phyloP scores from a whole-genome alignment of 1,140 invertebrate genomes.

The Platyscapa corneri region DNA sequence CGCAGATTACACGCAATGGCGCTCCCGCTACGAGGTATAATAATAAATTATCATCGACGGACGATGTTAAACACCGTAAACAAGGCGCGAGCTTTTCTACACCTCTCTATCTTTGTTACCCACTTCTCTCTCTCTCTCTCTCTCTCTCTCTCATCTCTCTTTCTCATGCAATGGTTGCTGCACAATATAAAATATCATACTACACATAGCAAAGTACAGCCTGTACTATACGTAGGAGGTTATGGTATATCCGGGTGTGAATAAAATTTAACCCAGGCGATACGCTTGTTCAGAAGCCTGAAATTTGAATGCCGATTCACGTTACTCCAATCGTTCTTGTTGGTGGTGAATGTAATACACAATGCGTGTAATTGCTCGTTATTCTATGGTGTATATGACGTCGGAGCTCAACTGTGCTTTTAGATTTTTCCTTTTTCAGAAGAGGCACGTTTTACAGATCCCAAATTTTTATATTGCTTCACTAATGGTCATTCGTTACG shows the following conservation, averaged over 20 bases:
- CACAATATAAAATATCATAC: neutral
- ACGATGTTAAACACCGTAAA: slow-evolving; percentile 62
- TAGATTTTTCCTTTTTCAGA: neutral
- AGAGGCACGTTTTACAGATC: neutral
- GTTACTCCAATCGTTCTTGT: neutral
- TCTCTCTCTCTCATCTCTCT: neutral
- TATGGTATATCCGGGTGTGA: slow-evolving; percentile 18
- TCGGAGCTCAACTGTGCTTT: neutral
- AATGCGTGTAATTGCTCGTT: slow-evolving; percentile 20
- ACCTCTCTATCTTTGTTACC: neutral
- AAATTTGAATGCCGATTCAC: slow-evolving; percentile 20
- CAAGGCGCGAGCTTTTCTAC: slow-evolving; percentile 30
- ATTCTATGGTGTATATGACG: neutral
- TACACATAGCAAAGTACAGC: slow-evolving; percentile 16
- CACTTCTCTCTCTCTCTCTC: neutral
- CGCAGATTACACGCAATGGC: slow-evolving; percentile 62
- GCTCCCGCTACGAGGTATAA: slow-evolving; percentile 47
- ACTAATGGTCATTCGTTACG: neutral
- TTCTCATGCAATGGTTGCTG: no score
- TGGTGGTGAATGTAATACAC: neutral
- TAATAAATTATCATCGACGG: slow-evolving; percentile 69
- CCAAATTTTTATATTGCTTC: neutral
- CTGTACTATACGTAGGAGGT: neutral
- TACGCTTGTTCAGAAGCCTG: neutral
- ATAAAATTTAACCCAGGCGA: slow-evolving; percentile 11